Conservation (phyloP, 2,797 vertebrate species). For the Argyrosomus regius region DNA sequence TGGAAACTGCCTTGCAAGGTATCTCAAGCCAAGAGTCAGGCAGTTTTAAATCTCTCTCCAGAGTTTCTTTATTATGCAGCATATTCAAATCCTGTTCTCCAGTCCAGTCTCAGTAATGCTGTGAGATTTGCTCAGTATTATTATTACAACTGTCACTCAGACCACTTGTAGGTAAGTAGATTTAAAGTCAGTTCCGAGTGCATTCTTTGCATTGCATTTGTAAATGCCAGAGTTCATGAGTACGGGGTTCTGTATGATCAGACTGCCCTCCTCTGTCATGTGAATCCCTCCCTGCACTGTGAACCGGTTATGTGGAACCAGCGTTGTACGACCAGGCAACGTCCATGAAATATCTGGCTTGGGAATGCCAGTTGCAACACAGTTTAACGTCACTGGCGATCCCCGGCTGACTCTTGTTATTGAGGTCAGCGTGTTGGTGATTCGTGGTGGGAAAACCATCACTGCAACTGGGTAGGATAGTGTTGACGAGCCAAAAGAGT, state of each 20-base stretch:
- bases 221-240: constrained; percentile 89
- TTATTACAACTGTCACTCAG: constrained; percentile 57
- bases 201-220: constrained; percentile 88
- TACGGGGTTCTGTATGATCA: constrained; percentile 84
- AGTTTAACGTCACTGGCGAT: constrained; percentile 79
- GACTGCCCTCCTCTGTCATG: constrained; percentile 85
- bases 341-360: constrained; percentile 90
- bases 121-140: constrained; percentile 14
- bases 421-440: constrained; percentile 79
- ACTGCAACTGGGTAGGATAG: constrained; percentile 85
- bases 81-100: constrained; percentile 21
- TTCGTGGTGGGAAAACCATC: constrained; percentile 85
- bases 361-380: constrained; percentile 82
- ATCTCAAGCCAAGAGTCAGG: constrained; percentile 14
- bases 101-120: constrained; percentile 20
- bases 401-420: constrained; percentile 81
- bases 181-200: constrained; percentile 88
- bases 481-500: constrained; percentile 83
- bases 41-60: constrained; percentile 35
- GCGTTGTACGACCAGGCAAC: constrained; percentile 85
- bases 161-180: constrained; percentile 88
- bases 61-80: constrained; percentile 20
- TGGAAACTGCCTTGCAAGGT: constrained; percentile 9
- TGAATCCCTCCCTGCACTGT: constrained; percentile 82
- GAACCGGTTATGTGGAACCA: constrained; percentile 83